phyloP scores from a whole-genome alignment of 1,140 invertebrate species.

The Formica selysi region DNA sequence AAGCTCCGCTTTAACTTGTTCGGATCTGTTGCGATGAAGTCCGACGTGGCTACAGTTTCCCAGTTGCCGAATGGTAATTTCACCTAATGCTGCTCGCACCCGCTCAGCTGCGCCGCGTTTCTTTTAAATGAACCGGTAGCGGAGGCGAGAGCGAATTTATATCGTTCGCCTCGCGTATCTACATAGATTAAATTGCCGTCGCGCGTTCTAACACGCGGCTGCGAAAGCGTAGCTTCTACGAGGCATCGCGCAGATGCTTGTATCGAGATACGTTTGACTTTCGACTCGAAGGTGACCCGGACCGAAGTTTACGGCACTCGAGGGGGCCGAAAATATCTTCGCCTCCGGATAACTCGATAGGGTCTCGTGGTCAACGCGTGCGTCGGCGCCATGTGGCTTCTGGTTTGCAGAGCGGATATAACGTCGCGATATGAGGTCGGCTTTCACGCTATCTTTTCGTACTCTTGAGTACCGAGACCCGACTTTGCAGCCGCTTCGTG shows the following conservation, averaged over 20 bases:
- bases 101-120: slow-evolving; percentile 62
- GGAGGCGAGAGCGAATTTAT: slow-evolving; percentile 65
- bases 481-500: slow-evolving; percentile 3
- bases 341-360: slow-evolving; percentile 68
- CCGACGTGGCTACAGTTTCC: slow-evolving; percentile 47
- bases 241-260: background rate
- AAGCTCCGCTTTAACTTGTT: slow-evolving; percentile 45
- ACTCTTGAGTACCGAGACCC: slow-evolving; percentile 63
- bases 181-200: slow-evolving; percentile 74
- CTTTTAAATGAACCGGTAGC: slow-evolving; percentile 71
- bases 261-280: slow-evolving; percentile 30
- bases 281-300: slow-evolving; percentile 36
- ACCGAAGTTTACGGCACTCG: slow-evolving; percentile 43
- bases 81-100: slow-evolving; percentile 76
- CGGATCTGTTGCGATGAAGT: slow-evolving; percentile 68
- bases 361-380: slow-evolving; percentile 60
- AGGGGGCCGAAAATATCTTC: slow-evolving; percentile 71
- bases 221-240: background rate
- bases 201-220: background rate
- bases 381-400: slow-evolving; percentile 80
- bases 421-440: slow-evolving; percentile 80
- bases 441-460: slow-evolving; percentile 75
- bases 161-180: slow-evolving; percentile 55
- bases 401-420: slow-evolving; percentile 85
- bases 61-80: slow-evolving; percentile 81